These are phyloP conservation scores for Momotus momota DNA, from an alignment of 2,797 vertebrate genomes.

Conservation along the genomic window DNA sequence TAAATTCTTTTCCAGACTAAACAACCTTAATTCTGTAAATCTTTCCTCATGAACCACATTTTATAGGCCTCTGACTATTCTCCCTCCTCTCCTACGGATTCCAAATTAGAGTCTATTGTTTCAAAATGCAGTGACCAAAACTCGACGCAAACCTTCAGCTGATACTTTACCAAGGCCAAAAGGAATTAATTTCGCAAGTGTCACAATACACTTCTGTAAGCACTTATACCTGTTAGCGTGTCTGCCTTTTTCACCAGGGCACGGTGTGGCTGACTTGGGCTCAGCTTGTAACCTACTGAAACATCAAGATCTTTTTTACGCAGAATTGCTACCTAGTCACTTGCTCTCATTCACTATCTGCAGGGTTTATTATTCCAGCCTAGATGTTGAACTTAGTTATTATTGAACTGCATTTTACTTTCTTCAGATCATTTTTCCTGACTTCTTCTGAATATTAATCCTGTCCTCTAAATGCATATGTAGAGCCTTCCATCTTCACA, in stretches of 20 bases:
- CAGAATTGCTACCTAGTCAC: neutral
- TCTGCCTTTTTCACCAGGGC: neutral
- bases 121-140: neutral
- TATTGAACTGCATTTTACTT: neutral
- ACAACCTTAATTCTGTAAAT: neutral
- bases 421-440: neutral
- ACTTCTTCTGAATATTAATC: neutral
- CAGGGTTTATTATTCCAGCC: neutral
- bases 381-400: neutral
- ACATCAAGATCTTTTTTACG: neutral
- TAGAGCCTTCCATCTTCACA: neutral
- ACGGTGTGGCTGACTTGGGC: neutral
- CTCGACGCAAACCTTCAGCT: neutral
- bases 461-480: neutral
- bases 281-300: neutral
- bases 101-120: neutral
- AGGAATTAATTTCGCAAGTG: neutral
- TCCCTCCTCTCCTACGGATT: neutral
- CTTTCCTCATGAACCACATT: neutral
- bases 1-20: neutral
- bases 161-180: neutral
- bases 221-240: neutral
- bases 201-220: neutral
- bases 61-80: neutral
- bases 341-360: neutral